Conservation (phyloP, 2,888 invertebrate species). For the Machimus atricapillus region DNA sequence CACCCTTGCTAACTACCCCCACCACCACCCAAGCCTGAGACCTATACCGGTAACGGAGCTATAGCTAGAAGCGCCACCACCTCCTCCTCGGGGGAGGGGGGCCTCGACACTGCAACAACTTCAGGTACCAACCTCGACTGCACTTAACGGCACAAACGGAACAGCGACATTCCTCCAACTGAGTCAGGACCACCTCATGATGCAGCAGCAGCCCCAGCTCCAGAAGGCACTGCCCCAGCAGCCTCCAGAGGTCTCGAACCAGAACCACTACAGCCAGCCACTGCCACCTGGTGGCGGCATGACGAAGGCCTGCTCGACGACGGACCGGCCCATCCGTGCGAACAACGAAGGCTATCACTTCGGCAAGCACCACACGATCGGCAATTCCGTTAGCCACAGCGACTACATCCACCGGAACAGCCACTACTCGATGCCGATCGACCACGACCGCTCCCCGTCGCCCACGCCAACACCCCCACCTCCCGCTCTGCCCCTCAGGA, state of each 20-base stretch:
- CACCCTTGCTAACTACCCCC: slow-evolving; percentile 59
- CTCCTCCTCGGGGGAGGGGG: slow-evolving; percentile 68
- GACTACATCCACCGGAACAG: slow-evolving; percentile 60
- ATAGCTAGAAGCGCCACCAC: slow-evolving; percentile 91
- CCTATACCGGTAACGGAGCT: slow-evolving; percentile 91
- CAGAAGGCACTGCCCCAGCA: slow-evolving; percentile 28
- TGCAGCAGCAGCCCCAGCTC: slow-evolving; percentile 37
- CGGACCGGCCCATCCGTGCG: slow-evolving; percentile 55
- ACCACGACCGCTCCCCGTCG: slow-evolving; percentile 57
- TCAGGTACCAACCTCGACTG: slow-evolving; percentile 57
- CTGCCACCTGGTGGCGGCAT: slow-evolving; percentile 48
- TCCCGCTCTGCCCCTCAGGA: slow-evolving; percentile 59
- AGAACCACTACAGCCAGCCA: slow-evolving; percentile 60
- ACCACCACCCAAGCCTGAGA: slow-evolving; percentile 63
- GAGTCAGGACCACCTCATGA: slow-evolving; percentile 62
- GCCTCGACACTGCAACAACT: slow-evolving; percentile 58
- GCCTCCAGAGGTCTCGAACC: slow-evolving; percentile 50
- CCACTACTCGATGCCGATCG: slow-evolving; percentile 60
- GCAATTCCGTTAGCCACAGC: slow-evolving; percentile 5
- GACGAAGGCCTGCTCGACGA: slow-evolving; percentile 44
- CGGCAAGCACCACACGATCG: slow-evolving; percentile 54
- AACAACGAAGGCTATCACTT: slow-evolving; percentile 61
- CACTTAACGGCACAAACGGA: slow-evolving; percentile 54
- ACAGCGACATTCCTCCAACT: slow-evolving; percentile 58
- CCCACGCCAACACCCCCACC: slow-evolving; percentile 59